Evolutionary conservation across 2,888 invertebrate species (phyloP).

Genomic region (Bhutanitis thaidina): DNA sequence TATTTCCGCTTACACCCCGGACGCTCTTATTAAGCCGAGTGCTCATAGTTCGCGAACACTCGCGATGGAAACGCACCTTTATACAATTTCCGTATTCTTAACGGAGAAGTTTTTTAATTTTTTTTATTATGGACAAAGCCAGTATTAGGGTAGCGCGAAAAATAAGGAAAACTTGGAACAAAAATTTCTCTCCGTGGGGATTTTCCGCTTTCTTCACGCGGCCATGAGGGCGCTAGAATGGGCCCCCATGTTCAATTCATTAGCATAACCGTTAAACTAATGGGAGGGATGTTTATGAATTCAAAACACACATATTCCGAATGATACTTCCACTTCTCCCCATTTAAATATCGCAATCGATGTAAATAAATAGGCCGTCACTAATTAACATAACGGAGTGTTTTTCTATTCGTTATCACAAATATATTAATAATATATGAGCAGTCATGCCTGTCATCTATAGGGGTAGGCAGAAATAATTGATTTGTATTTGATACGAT

Average conservation of each 20-base stretch:
- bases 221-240: slow-evolving; percentile 30
- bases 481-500: too few relatives aligned
- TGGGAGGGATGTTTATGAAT: slow-evolving; percentile 39
- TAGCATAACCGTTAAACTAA: slow-evolving; percentile 48
- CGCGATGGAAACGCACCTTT: too few relatives aligned
- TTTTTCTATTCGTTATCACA: too few relatives aligned
- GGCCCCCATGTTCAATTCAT: slow-evolving; percentile 45
- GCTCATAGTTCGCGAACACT: too few relatives aligned
- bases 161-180: slow-evolving; percentile 9
- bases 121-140: neutral
- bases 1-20: too few relatives aligned
- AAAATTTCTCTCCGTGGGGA: slow-evolving; percentile 7
- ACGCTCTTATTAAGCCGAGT: too few relatives aligned
- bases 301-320: slow-evolving; percentile 35
- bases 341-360: slow-evolving; percentile 10
- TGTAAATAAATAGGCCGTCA: neutral
- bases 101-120: too few relatives aligned
- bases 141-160: neutral
- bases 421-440: too few relatives aligned
- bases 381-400: too few relatives aligned
- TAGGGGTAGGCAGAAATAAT: too few relatives aligned
- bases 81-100: too few relatives aligned
- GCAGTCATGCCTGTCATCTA: too few relatives aligned
- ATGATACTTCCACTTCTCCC: slow-evolving; percentile 6
- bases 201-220: slow-evolving; percentile 14